These are phyloP conservation scores for Ecliptopera silaceata DNA, from an alignment of 2,888 invertebrate species.

Conservation along the genomic window DNA sequence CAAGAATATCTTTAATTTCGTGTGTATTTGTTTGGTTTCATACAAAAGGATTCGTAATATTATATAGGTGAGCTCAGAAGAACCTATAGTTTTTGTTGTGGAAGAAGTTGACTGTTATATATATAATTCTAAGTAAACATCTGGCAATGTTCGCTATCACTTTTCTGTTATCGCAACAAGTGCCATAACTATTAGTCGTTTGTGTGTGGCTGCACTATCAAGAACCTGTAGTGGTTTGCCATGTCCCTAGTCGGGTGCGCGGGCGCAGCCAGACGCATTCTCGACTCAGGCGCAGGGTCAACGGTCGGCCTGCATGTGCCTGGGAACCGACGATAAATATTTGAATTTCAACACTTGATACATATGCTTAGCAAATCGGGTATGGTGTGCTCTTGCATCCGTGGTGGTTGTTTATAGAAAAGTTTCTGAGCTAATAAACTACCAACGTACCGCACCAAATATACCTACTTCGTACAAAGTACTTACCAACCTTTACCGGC, in stretches of 20 bases:
- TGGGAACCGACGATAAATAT: conserved; percentile 81
- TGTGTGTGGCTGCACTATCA: conserved; percentile 34
- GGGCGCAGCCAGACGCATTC: conserved; percentile 64
- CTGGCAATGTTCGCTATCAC: conserved; percentile 19
- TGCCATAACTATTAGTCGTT: conserved; percentile 35
- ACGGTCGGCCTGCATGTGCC: conserved; percentile 74
- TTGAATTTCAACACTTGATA: conserved; percentile 81
- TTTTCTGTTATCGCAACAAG: conserved; percentile 30
- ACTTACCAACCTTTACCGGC: conserved; percentile 6
- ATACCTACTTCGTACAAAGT: conserved; percentile 28
- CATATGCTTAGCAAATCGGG: conserved; percentile 80
- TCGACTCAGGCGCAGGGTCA: conserved; percentile 71
- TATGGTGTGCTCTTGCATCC: conserved; percentile 61
- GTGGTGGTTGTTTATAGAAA: conserved; percentile 56
- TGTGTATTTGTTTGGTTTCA: background rate
- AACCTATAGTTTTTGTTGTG: background rate
- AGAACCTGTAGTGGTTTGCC: conserved; percentile 53
- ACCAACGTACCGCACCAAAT: too few species aligned
- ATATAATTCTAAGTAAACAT: background rate
- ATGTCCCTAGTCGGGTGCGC: conserved; percentile 54
- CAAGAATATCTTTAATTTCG: background rate
- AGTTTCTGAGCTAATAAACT: conserved; percentile 46
- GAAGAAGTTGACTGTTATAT: conserved; percentile 12
- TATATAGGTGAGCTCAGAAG: background rate
- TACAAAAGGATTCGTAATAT: background rate